phyloP scores from a whole-genome alignment of 1,140 invertebrate species.

The Conus betulinus region DNA sequence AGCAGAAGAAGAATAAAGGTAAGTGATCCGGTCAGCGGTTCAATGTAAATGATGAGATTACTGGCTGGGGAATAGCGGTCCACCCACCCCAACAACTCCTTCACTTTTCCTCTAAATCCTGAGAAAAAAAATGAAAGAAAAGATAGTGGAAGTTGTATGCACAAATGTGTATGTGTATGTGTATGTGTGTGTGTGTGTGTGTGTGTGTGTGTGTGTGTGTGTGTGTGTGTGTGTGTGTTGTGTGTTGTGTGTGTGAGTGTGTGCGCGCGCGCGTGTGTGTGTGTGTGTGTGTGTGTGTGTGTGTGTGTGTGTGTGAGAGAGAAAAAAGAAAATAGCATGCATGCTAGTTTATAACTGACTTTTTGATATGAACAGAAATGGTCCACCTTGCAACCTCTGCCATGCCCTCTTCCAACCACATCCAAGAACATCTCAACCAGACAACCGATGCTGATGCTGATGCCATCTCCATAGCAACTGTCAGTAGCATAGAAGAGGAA shows the following conservation, averaged over 20 bases:
- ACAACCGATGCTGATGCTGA: constrained; percentile 29
- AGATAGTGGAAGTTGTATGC: too few species aligned
- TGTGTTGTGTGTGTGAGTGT: too few species aligned
- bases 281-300: not conserved
- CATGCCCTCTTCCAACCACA: not conserved
- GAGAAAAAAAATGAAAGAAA: too few species aligned
- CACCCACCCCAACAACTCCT: too few species aligned
- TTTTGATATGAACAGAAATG: not conserved
- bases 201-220: constrained; percentile 2
- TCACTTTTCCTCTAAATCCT: too few species aligned
- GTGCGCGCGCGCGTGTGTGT: not conserved
- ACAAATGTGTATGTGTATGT: not conserved
- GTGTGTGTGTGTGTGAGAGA: not conserved
- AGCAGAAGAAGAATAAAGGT: constrained; percentile 31
- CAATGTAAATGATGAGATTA: too few species aligned
- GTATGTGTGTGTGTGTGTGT: not conserved
- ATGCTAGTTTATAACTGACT: not conserved
- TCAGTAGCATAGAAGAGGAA: constrained; percentile 46
- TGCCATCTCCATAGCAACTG: constrained; percentile 31
- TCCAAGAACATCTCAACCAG: constrained; percentile 4
- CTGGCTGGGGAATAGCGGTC: too few species aligned
- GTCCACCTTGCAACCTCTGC: not conserved
- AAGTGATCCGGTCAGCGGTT: not conserved
- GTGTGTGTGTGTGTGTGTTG: not conserved
- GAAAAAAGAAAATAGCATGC: not conserved